Conservation (phyloP, 1,140 invertebrate genomes). For the Nasonia giraulti region DNA sequence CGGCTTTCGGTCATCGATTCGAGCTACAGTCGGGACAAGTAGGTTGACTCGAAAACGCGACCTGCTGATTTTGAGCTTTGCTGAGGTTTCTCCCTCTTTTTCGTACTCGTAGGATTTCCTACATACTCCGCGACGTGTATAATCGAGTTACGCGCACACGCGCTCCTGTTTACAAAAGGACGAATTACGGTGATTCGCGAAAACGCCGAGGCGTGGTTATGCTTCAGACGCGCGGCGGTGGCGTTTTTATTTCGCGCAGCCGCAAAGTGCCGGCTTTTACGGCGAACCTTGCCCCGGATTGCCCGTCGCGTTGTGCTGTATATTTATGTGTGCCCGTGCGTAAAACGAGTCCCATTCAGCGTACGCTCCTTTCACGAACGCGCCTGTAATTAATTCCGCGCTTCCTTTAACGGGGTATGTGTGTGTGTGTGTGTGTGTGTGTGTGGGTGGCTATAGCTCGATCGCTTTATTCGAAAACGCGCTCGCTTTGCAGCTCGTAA, state of each 20-base stretch:
- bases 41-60: background rate
- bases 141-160: too few species aligned
- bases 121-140: too few species aligned
- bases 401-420: conserved; percentile 18
- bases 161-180: conserved; percentile 25
- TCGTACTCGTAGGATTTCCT: too few species aligned
- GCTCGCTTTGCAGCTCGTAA: background rate
- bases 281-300: conserved; percentile 44
- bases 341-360: conserved; percentile 12
- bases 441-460: background rate
- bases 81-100: too few species aligned
- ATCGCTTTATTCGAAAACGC: background rate
- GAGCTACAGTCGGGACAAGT: background rate
- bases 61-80: too few species aligned
- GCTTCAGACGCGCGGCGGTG: conserved; percentile 25
- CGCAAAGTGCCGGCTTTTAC: background rate
- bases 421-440: too few species aligned
- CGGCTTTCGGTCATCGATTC: conserved; percentile 12
- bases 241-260: background rate
- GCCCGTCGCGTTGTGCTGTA: background rate
- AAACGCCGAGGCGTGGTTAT: conserved; percentile 51
- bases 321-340: conserved; percentile 5
- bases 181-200: conserved; percentile 36
- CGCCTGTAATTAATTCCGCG: conserved; percentile 24
- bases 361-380: conserved; percentile 12